A percentile compares a stretch with the other conserved stretches of the same genome.
Conservation (phyloP, 2,888 invertebrate genomes). For the Agrochola circellaris region DNA sequence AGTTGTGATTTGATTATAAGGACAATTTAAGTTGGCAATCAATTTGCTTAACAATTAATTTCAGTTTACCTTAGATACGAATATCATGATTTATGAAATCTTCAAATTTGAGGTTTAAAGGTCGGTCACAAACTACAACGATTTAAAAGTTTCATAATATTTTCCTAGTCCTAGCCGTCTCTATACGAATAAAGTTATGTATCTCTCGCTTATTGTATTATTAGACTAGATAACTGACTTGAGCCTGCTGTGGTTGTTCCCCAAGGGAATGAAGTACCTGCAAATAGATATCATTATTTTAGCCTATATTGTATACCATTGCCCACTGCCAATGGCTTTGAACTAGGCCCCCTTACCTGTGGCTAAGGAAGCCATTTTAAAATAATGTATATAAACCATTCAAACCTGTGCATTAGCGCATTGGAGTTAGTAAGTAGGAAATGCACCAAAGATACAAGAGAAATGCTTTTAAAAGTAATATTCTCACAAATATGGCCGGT, state of each 20-base stretch:
- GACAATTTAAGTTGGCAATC: too few relatives aligned
- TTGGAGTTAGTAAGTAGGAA: not conserved
- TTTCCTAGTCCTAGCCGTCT: not conserved
- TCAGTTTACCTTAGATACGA: not conserved
- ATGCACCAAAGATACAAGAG: not conserved
- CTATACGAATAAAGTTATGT: constrained; percentile 15
- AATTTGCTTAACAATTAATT: too few relatives aligned
- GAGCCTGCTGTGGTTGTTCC: constrained; percentile 15
- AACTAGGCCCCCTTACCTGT: too few relatives aligned
- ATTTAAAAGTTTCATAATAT: constrained; percentile 10
- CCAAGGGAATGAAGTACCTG: constrained; percentile 25
- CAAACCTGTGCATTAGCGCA: not conserved
- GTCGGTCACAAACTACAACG: not conserved
- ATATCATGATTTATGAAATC: not conserved
- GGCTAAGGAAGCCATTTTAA: not conserved
- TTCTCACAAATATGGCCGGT: not conserved
- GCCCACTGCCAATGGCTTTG: too few relatives aligned
- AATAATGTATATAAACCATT: not conserved
- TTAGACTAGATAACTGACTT: constrained; percentile 54
- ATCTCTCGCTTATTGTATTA: constrained; percentile 31
- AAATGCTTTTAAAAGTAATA: not conserved
- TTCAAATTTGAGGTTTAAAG: not conserved
- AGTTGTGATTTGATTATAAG: too few relatives aligned
- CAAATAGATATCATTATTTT: constrained; percentile 24
- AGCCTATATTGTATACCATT: not conserved